A percentile compares a stretch with the other conserved stretches of the same genome.
These are phyloP conservation scores for Rhizomys pruinosus DNA, from an alignment of 2,113 vertebrate species.

Conservation along the genomic window DNA sequence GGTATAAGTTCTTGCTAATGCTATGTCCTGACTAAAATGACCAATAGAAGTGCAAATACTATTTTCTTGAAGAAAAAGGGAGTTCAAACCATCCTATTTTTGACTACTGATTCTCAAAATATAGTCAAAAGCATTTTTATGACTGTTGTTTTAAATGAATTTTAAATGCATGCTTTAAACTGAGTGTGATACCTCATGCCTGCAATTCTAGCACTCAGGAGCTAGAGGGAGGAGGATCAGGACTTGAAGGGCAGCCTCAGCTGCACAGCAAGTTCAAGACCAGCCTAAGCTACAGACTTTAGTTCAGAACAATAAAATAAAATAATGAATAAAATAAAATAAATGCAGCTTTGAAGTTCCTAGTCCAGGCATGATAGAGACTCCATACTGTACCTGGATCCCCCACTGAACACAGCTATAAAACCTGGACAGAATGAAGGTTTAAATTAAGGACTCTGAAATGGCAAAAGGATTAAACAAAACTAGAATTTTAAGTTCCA, in stretches of 20 bases:
- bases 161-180: conserved; percentile 2
- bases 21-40: conserved; percentile 11
- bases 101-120: conserved; percentile 4
- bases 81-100: neutral
- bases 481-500: neutral
- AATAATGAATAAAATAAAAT: neutral
- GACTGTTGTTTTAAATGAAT: neutral
- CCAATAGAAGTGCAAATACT: conserved; percentile 10
- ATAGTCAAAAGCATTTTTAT: neutral
- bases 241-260: neutral
- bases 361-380: neutral
- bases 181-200: neutral
- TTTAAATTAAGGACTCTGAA: neutral
- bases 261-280: neutral
- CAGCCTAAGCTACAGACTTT: neutral
- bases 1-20: conserved; percentile 11
- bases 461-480: neutral
- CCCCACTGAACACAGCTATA: neutral
- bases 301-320: neutral
- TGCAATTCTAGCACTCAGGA: neutral
- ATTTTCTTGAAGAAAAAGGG: neutral
- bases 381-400: neutral
- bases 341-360: conserved; percentile 9
- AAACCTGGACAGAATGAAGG: neutral
- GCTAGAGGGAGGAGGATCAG: neutral